Conservation (phyloP, 2,888 invertebrate genomes). For the Drosophila koepferae region DNA sequence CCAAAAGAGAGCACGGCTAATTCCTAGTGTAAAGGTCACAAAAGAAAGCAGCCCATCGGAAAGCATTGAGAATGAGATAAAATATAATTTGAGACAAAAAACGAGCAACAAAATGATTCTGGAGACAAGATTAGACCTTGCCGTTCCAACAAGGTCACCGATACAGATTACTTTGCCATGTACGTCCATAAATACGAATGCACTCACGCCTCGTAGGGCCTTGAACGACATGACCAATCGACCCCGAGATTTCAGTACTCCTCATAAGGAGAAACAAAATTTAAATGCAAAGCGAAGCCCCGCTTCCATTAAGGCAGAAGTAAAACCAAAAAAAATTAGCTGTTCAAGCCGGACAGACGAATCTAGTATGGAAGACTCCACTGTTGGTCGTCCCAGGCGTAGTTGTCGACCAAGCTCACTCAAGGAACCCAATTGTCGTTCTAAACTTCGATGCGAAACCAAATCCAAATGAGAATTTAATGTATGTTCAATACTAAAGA, state of each 20-base stretch:
- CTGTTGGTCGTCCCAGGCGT: slow-evolving; percentile 38
- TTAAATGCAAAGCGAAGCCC: background rate
- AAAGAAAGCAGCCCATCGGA: background rate
- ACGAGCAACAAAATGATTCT: background rate
- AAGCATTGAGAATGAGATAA: background rate
- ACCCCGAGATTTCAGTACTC: slow-evolving; percentile 31
- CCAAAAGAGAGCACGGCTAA: background rate
- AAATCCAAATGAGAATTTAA: background rate
- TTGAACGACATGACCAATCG: slow-evolving; percentile 14
- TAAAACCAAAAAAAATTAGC: background rate
- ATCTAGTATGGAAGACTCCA: slow-evolving; percentile 3
- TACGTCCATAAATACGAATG: background rate
- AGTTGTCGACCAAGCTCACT: slow-evolving; percentile 51
- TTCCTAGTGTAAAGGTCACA: background rate
- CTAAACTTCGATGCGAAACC: slow-evolving; percentile 40
- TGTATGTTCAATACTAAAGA: background rate
- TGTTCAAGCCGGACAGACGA: background rate
- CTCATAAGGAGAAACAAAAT: background rate
- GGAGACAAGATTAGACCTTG: slow-evolving; percentile 16
- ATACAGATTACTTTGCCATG: background rate
- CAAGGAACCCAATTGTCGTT: slow-evolving; percentile 19
- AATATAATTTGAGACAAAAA: slow-evolving; percentile 2
- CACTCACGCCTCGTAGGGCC: slow-evolving; percentile 19
- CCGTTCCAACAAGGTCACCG: background rate
- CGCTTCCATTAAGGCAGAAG: background rate